These are phyloP conservation scores for Rosalia funebris DNA, from an alignment of 2,888 invertebrate species.

Conservation along the genomic window DNA sequence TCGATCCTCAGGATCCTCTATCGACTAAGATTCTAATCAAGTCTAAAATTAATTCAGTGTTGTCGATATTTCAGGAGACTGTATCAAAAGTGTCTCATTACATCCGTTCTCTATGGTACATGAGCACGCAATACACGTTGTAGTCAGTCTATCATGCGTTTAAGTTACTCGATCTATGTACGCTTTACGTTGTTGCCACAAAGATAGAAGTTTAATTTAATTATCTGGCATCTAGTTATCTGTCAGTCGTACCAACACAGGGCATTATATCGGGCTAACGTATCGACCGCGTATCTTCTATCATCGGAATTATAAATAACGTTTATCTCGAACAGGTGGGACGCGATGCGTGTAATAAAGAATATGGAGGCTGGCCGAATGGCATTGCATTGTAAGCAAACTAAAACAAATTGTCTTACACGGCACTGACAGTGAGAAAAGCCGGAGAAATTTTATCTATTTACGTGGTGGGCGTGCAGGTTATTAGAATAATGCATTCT, in stretches of 20 bases:
- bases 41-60: no score
- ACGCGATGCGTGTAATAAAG: constrained; percentile 13
- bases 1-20: no score
- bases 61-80: no score
- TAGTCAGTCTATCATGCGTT: no score
- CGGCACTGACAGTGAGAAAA: constrained; percentile 48
- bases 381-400: constrained; percentile 35
- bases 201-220: not conserved
- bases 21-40: no score
- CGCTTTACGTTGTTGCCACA: not conserved
- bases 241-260: not conserved
- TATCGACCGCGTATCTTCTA: not conserved
- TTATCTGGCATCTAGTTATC: no score
- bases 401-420: constrained; percentile 30
- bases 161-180: no score
- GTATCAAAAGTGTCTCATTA: no score
- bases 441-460: constrained; percentile 43
- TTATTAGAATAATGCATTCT: constrained; percentile 48
- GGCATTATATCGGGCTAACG: not conserved
- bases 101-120: no score
- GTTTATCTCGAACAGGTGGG: constrained; percentile 21
- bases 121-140: no score
- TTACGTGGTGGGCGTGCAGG: constrained; percentile 46
- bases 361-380: constrained; percentile 18
- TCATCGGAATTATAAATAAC: constrained; percentile 15